A percentile compares a stretch with the other conserved stretches of the same genome.
These are phyloP conservation scores for Phymorhynchus buccinoides DNA, from an alignment of 1,140 invertebrate genomes.

Conservation along the genomic window DNA sequence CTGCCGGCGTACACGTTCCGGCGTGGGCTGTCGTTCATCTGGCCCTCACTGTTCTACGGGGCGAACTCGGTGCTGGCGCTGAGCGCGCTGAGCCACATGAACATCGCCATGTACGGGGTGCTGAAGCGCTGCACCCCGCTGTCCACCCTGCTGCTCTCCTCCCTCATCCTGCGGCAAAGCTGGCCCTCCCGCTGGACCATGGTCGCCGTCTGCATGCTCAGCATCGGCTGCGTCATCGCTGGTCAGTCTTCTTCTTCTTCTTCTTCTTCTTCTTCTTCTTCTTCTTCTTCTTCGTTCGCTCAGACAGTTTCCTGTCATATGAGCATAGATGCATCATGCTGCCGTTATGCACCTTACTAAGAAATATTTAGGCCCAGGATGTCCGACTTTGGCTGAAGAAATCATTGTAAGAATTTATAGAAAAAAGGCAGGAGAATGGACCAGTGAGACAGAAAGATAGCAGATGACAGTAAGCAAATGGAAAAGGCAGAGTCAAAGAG, in stretches of 20 bases:
- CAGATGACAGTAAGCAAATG: too few species aligned
- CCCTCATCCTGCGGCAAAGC: constrained; percentile 71
- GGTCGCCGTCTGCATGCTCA: constrained; percentile 70
- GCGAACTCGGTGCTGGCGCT: constrained; percentile 74
- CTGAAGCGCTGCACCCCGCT: constrained; percentile 76
- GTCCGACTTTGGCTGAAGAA: too few species aligned
- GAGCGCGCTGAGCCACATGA: constrained; percentile 75
- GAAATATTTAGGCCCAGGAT: too few species aligned
- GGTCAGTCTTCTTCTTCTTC: constrained; percentile 55
- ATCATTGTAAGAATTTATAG: too few species aligned
- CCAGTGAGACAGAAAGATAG: too few species aligned
- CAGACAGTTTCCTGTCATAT: too few species aligned
- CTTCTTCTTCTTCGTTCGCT: too few species aligned
- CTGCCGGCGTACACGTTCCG: constrained; percentile 70
- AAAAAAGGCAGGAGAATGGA: too few species aligned
- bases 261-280: too few species aligned
- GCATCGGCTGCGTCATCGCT: constrained; percentile 75
- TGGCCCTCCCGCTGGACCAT: constrained; percentile 69
- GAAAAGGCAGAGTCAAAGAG: too few species aligned
- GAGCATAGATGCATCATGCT: too few species aligned
- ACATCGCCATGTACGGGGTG: constrained; percentile 77
- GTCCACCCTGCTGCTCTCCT: constrained; percentile 73
- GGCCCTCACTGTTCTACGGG: constrained; percentile 74
- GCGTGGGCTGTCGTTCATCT: constrained; percentile 68
- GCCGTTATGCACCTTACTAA: too few species aligned